Evolutionary conservation across 2,888 invertebrate genomes (phyloP), one percentile per base, ranked within the genome.

Genomic region (Mythimna loreyi): DNA sequence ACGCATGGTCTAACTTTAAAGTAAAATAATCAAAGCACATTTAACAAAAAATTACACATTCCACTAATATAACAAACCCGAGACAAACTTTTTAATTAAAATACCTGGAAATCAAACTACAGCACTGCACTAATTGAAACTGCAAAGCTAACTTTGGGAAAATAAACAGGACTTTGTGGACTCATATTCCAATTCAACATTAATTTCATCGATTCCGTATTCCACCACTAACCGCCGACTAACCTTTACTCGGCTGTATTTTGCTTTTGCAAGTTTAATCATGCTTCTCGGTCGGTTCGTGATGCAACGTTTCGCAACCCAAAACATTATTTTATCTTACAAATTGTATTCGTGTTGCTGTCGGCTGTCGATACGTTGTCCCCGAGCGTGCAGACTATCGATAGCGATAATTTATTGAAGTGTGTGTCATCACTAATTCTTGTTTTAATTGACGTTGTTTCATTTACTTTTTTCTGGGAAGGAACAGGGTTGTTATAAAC

Each of bases 181-280:
- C 50, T 47, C 53, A 59, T 71, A 70, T 64, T 57, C 57, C 60
- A 55, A 71, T 67, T 59, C 47, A 43, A 67, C 63, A 72, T 63
- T 57, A 50, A 66, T 67, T 73, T 47, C 72, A 86, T 90, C 87
- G 88, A 89, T 71, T 84, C 69, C 52, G 55, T 21, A 65, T 64
- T 80, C 67, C 90, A 76, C 60, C 90, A 78, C 91, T 91, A 89
- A 85, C 76, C 79, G 68, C 86, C 87, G 88, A 86, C 92, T 95
- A 95, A 96, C 95, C 96, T 96, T 95, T 95, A 93, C 94, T 94
- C 88, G 91, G 81, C 90, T 92, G 93, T 94, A 92, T 92, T 94
- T 94, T 92, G 95, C 95, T 95, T 94, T 95, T 95, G 95, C 95
- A 95, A 95, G 95, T 94, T 94, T 95, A 95, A 96, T 94, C 94